Evolutionary conservation across 2,113 vertebrate genomes (phyloP), one percentile per base, ranked within the genome.

Genomic region (Blennius ocellaris): DNA sequence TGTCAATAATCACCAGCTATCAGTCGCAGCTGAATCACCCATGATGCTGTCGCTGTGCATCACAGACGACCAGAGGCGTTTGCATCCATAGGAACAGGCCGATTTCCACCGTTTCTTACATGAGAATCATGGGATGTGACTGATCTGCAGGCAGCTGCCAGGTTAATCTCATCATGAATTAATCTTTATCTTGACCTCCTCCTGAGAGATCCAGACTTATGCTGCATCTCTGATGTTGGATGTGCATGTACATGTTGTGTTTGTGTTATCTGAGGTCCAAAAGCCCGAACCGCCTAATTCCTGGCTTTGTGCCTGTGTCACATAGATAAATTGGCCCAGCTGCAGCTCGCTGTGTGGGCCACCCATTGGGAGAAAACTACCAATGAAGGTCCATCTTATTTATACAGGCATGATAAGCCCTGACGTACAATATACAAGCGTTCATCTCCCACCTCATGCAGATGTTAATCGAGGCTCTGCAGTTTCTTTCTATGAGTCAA

Each of bases 171-270:
- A 61, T 85, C 77, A 59, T 49, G 15, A 43, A 79, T 78, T 56
- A 9, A 69, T 80, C 56, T 65, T 79, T 6, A 55, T 73, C 47
- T 41, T 11, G 51, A 54, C 37, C 76, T 82, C 78, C 73, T 56
- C 61, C 69, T 60, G 66, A 69, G 77, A 87, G 59, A 65, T 8
- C 48, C 55, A 65, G 6, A 21, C 66, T 61, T 48, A 50, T 38
- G 12, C 52, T n/a, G 53, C 80, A 72, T 69, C 69, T 64, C 47
- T 63, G 43, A 73, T 0, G 39, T 73, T 56, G 77, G 62, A 55
- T 63, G 89, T 87, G 81, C 71, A 15, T 85, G 71, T 78, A 82
- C 85, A 90, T 90, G 70, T 64, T 76, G 73, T 82, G 52, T 66
- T 76, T 64, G 61, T 58, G 90, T 92, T 93, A 92, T 66, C 64